Conservation (phyloP, 2,797 vertebrate genomes). For the Cuniculus paca region DNA sequence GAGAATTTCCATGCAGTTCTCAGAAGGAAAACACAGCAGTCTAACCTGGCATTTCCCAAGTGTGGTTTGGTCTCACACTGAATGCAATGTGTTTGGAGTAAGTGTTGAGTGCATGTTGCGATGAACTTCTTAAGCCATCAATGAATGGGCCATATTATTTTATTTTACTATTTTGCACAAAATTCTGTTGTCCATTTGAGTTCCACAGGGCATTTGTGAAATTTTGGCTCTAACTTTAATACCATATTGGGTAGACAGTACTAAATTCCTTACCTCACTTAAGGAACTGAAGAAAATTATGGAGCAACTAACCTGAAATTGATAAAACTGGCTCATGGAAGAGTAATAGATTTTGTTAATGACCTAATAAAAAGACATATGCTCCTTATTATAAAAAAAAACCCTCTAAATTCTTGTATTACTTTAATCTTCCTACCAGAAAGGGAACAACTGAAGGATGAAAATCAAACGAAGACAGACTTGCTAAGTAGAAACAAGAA, state of each 20-base stretch:
- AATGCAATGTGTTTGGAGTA: background rate
- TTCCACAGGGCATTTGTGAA: background rate
- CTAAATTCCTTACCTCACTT: background rate
- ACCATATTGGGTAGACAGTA: background rate
- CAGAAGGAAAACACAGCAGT: background rate
- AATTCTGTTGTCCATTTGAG: background rate
- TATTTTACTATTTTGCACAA: background rate
- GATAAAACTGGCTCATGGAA: background rate
- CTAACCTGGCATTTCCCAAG: background rate
- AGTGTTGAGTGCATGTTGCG: background rate
- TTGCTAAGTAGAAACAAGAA: slow-evolving; percentile 16
- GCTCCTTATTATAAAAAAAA: background rate
- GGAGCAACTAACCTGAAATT: slow-evolving; percentile 4
- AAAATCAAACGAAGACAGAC: slow-evolving; percentile 28
- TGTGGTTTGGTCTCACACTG: background rate
- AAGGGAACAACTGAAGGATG: background rate
- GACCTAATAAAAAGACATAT: background rate
- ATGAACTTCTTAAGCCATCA: background rate
- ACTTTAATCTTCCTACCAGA: slow-evolving; percentile 4
- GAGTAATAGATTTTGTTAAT: background rate
- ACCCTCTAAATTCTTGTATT: background rate
- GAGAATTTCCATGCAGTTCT: background rate
- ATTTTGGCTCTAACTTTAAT: background rate
- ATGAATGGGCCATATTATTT: background rate
- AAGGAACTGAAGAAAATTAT: background rate